phyloP scores from a whole-genome alignment of 2,113 vertebrate genomes.

The Eonycteris spelaea region DNA sequence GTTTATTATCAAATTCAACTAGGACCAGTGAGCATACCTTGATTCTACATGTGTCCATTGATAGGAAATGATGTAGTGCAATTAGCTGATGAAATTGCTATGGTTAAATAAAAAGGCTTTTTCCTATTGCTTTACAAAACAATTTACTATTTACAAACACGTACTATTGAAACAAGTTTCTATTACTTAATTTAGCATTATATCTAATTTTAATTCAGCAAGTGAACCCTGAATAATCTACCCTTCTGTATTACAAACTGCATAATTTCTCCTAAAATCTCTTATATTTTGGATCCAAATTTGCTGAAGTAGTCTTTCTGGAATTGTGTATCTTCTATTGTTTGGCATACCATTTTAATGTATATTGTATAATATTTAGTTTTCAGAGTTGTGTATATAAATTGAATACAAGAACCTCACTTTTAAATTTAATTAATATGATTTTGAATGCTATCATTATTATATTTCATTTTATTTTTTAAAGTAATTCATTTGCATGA shows the following conservation, averaged over 20 bases:
- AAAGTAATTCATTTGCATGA: constrained; percentile 59
- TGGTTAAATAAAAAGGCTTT: background rate
- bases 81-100: background rate
- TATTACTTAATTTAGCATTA: constrained; percentile 60
- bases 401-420: background rate
- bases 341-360: constrained; percentile 21
- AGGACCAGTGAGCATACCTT: background rate
- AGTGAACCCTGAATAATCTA: constrained; percentile 46
- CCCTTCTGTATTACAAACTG: constrained; percentile 40
- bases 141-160: background rate
- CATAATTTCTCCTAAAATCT: constrained; percentile 67
- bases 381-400: background rate
- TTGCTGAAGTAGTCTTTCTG: constrained; percentile 73
- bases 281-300: constrained; percentile 53
- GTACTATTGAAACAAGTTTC: background rate
- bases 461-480: constrained; percentile 69
- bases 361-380: background rate
- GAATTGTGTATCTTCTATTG: background rate
- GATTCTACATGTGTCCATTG: background rate
- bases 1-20: background rate
- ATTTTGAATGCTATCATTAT: constrained; percentile 63
- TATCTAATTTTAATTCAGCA: constrained; percentile 32
- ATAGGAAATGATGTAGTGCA: background rate
- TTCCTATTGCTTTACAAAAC: background rate
- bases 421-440: constrained; percentile 70